phyloP scores from a whole-genome alignment of 2,113 vertebrate genomes.

The Coregonus clupeaformis region DNA sequence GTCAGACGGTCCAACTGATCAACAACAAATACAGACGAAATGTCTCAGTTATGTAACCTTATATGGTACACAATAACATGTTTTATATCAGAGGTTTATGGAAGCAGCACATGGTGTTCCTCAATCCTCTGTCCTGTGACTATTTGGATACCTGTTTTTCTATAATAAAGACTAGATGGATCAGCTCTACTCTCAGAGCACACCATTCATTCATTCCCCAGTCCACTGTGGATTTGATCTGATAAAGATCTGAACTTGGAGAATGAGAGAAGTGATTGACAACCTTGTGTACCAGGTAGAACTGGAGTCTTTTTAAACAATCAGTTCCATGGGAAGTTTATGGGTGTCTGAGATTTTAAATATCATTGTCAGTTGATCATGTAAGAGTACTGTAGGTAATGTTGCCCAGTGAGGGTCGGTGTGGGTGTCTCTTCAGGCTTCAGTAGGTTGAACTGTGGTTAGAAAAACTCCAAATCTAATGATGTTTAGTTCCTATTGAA shows the following conservation, averaged over 20 bases:
- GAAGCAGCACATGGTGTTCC: constrained; percentile 19
- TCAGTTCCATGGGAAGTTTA: background rate
- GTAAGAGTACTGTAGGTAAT: too few relatives aligned
- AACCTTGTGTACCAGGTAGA: constrained; percentile 35
- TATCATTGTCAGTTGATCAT: too few relatives aligned
- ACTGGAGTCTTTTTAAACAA: background rate
- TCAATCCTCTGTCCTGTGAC: constrained; percentile 45
- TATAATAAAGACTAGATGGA: constrained; percentile 12
- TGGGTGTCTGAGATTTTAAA: too few relatives aligned
- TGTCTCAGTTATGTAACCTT: background rate
- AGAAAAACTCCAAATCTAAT: too few relatives aligned
- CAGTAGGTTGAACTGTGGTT: too few relatives aligned
- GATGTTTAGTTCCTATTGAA: too few relatives aligned
- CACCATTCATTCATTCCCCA: too few relatives aligned
- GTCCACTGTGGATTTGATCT: background rate
- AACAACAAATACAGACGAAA: background rate
- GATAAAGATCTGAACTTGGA: background rate
- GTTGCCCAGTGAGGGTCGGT: too few relatives aligned
- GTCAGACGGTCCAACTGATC: background rate
- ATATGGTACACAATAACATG: background rate
- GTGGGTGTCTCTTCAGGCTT: too few relatives aligned
- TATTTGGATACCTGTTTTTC: constrained; percentile 44
- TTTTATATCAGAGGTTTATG: constrained; percentile 10
- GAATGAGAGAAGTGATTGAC: constrained; percentile 29
- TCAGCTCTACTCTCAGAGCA: background rate